phyloP scores from a whole-genome alignment of 2,797 vertebrate species.

The Harpagifer antarcticus region DNA sequence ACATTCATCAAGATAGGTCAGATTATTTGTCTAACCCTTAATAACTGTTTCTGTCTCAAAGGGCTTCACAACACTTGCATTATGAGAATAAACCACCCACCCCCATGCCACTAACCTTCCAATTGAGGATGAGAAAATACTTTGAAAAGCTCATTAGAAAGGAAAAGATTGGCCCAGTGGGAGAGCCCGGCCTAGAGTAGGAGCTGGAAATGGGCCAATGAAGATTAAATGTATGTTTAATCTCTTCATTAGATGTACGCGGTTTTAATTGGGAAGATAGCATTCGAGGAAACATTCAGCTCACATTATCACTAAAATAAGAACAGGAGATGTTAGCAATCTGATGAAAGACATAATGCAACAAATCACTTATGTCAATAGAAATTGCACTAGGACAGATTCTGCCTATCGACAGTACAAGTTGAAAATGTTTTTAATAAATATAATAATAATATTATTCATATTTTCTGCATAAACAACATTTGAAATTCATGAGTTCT shows the following conservation, averaged over 20 bases:
- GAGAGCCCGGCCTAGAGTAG: conserved; percentile 14
- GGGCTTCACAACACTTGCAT: conserved; percentile 22
- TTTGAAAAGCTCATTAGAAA: conserved; percentile 39
- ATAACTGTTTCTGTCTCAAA: conserved; percentile 21
- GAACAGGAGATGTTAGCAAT: background rate
- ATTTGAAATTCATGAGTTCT: conserved; percentile 11
- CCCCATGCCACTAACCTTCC: conserved; percentile 12
- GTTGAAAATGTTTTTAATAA: background rate
- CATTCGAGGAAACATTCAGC: conserved; percentile 2
- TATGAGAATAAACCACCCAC: conserved; percentile 27
- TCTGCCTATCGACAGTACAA: background rate
- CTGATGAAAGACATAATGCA: background rate
- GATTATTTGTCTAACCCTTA: conserved; percentile 26
- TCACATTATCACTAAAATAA: background rate
- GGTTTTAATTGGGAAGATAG: conserved; percentile 13
- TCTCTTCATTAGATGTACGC: background rate
- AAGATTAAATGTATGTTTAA: conserved; percentile 23
- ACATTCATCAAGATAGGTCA: conserved; percentile 21
- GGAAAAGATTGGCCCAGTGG: conserved; percentile 10
- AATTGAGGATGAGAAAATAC: conserved; percentile 22
- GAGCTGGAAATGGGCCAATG: conserved; percentile 10
- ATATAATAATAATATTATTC: background rate
- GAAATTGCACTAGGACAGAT: background rate
- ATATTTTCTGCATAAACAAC: background rate
- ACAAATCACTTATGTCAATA: background rate